phyloP scores from a whole-genome alignment of 2,888 invertebrate species.

The Drosophila neotestacea region DNA sequence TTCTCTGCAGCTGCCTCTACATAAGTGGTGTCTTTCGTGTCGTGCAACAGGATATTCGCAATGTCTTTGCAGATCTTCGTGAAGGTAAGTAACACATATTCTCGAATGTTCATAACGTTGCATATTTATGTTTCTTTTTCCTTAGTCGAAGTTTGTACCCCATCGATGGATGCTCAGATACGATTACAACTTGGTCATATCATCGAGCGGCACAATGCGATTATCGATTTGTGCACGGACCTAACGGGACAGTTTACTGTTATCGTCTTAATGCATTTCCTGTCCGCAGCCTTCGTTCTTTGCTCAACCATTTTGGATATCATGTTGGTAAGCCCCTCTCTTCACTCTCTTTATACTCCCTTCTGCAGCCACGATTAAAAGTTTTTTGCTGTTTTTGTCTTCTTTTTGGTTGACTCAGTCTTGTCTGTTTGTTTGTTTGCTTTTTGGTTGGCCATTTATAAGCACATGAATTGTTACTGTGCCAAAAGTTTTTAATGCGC shows the following conservation, averaged over 20 bases:
- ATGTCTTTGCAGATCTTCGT: conserved; percentile 64
- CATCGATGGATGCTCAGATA: conserved; percentile 68
- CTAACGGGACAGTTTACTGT: conserved; percentile 77
- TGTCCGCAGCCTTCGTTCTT: conserved; percentile 83
- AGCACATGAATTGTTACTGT: conserved; percentile 67
- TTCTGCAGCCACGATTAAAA: conserved; percentile 43
- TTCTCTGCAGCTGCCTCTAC: conserved; percentile 82
- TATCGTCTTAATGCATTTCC: conserved; percentile 84
- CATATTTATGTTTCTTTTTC: not conserved
- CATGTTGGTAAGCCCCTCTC: conserved; percentile 77
- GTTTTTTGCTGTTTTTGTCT: conserved; percentile 59
- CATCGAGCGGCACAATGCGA: conserved; percentile 80
- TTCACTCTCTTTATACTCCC: not conserved
- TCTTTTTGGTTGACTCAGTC: conserved; percentile 27
- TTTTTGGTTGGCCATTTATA: conserved; percentile 61
- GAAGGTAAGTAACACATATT: conserved; percentile 44
- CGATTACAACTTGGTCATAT: conserved; percentile 64
- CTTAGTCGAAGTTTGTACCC: conserved; percentile 57
- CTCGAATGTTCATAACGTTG: too few relatives aligned
- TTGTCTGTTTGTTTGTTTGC: conserved; percentile 45
- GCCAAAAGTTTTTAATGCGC: conserved; percentile 69
- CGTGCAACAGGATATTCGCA: conserved; percentile 79
- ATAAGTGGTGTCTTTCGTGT: conserved; percentile 78
- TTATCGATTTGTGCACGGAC: conserved; percentile 83
- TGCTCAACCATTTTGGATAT: conserved; percentile 83